A percentile compares a stretch with the other conserved stretches of the same genome.
These are phyloP conservation scores for Bombylius discolor DNA, from an alignment of 2,888 invertebrate species.

Conservation along the genomic window DNA sequence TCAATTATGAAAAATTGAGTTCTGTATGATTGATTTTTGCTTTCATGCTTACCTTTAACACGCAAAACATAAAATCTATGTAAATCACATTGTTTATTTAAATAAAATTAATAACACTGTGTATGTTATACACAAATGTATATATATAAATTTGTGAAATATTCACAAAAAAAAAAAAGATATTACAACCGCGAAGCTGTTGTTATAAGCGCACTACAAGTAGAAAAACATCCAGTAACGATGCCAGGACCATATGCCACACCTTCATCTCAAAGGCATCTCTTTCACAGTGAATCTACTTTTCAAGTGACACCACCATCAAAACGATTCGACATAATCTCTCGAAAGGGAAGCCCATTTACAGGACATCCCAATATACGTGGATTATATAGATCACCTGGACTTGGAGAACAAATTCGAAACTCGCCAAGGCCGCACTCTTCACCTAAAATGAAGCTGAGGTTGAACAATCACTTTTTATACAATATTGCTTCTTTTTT, in stretches of 20 bases:
- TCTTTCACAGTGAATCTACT: constrained; percentile 45
- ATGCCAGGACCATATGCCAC: constrained; percentile 73
- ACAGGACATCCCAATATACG: constrained; percentile 47
- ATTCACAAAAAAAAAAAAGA: constrained; percentile 39
- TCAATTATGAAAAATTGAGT: not conserved
- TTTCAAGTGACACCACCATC: constrained; percentile 58
- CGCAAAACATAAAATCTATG: constrained; percentile 1
- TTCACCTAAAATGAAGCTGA: constrained; percentile 86
- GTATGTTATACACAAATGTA: constrained; percentile 3
- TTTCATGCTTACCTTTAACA: constrained; percentile 13
- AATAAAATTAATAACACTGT: not conserved
- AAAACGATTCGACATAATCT: constrained; percentile 39
- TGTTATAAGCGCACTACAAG: constrained; percentile 84
- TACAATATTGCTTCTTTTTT: not conserved
- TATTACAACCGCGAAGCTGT: constrained; percentile 87
- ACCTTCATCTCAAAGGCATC: constrained; percentile 49
- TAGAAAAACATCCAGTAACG: constrained; percentile 81
- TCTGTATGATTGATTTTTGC: constrained; percentile 8
- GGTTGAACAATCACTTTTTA: constrained; percentile 39
- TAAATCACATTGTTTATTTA: no score
- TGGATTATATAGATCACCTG: constrained; percentile 46
- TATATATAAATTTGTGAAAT: constrained; percentile 3
- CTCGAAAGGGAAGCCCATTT: constrained; percentile 42
- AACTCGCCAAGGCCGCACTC: constrained; percentile 56
- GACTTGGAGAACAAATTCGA: constrained; percentile 42